Percentiles rank a stretch among this genome's conserved stretches.
Conservation (phyloP, 2,797 vertebrate genomes). For the Esox masquinongy region DNA sequence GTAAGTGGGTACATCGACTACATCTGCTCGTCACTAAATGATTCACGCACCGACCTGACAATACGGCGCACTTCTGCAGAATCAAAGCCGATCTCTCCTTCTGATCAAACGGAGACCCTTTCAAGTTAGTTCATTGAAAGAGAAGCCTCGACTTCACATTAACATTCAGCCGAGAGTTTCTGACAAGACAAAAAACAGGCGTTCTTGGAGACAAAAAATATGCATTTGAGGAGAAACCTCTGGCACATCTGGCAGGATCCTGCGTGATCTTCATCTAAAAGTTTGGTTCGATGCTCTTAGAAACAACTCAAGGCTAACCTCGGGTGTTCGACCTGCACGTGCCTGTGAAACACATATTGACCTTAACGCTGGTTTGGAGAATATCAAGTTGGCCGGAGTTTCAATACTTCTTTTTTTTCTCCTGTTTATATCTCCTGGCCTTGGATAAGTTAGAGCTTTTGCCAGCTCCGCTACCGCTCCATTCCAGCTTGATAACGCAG, state of each 20-base stretch:
- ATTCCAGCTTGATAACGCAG: not conserved
- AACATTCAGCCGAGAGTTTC: not conserved
- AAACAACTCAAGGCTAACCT: not conserved
- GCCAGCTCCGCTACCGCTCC: not conserved
- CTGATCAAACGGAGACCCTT: not conserved
- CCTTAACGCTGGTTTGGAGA: not conserved
- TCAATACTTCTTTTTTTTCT: not conserved
- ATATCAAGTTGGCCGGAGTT: not conserved
- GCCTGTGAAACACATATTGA: not conserved
- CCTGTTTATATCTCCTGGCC: not conserved
- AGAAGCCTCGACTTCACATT: not conserved
- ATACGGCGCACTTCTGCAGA: not conserved
- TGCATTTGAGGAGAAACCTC: not conserved
- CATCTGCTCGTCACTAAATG: slow-evolving; percentile 5
- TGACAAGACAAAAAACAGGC: too few species aligned
- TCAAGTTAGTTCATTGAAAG: not conserved
- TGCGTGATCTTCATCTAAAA: not conserved
- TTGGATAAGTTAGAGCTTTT: not conserved
- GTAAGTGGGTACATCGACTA: not conserved
- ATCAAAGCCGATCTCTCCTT: not conserved
- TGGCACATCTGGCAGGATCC: not conserved
- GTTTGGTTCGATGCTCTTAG: not conserved
- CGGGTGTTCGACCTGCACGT: not conserved
- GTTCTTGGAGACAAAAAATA: not conserved
- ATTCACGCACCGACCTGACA: not conserved